Evolutionary conservation across 2,113 vertebrate genomes (phyloP), one percentile per base, ranked within the genome.

Genomic region (Cyphomyrus plagiostoma): DNA sequence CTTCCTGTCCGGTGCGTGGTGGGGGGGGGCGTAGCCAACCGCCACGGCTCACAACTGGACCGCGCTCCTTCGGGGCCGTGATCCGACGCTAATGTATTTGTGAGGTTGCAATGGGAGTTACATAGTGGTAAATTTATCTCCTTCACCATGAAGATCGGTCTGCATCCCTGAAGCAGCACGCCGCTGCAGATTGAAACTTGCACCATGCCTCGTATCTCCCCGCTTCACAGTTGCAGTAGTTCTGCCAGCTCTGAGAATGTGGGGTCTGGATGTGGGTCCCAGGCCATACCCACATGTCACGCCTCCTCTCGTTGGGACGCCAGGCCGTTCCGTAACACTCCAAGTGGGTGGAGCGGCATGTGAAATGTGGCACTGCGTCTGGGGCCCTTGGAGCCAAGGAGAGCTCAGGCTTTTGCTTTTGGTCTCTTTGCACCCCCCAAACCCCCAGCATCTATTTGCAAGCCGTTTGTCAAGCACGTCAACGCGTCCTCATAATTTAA

Each of bases 1-100:
- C 23, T 99, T 97, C 91, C 94, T 99, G 39, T 99, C 98, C 3
- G 98, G 98, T 99, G 92, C 19, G 95, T 94, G 42, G 48, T 21
- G 17, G 19, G 17, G 21, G 17, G 23, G 80, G 82, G 62, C 26
- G 3, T 66, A 15, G 70, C 30, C n/a, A 19, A 58, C 62, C 62
- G 0, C 2, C 6, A 10, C 0, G 62, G 62, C 23, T 4, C n/a
- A 9, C 62, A 26, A 70, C n/a, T 70, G 62, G 62, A 13, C 9
- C 35, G 70, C 26, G 0, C 45, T 85, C 82, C 46, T 5, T 50
- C 6, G 6, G 56, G n/a, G 56, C 56, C 56, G 1, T 62, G 21
- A 62, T 50, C 45, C 45, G 49, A 48, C 8, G 3, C 45, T 19
- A 11, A 42, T 42, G 15, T 15, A 4, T 74, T 15, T 30, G 66